Percentiles rank a stretch among this genome's conserved stretches.
Conservation (phyloP, 2,113 vertebrate genomes). For the Cygnus atratus region DNA sequence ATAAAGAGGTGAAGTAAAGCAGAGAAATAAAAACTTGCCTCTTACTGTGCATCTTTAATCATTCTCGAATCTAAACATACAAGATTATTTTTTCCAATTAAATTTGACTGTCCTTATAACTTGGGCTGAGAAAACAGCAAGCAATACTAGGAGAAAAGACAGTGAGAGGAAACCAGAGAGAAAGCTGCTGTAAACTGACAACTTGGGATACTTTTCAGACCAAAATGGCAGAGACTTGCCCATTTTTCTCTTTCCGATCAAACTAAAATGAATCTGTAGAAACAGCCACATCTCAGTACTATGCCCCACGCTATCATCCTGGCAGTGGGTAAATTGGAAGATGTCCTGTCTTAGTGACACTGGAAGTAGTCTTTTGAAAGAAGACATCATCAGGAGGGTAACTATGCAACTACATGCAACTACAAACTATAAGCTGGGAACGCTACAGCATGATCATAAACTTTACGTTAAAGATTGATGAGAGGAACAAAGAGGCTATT, state of each 20-base stretch:
- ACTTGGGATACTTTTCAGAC: neutral
- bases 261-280: neutral
- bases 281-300: neutral
- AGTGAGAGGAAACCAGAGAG: neutral
- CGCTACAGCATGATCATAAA: neutral
- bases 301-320: neutral
- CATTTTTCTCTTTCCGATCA: neutral
- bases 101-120: neutral
- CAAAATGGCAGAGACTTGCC: neutral
- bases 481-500: neutral
- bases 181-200: neutral
- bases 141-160: neutral
- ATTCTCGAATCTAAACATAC: neutral
- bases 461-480: neutral
- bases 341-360: neutral
- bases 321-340: neutral
- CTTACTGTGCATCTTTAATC: neutral
- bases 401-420: neutral
- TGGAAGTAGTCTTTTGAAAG: neutral
- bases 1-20: neutral
- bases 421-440: neutral
- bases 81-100: neutral
- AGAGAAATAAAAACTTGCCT: neutral
- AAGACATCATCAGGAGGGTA: neutral
- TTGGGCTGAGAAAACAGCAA: neutral